A percentile compares a stretch with the other conserved stretches of the same genome.
phyloP scores from a whole-genome alignment of 2,113 vertebrate genomes.

The Acanthisitta chloris region DNA sequence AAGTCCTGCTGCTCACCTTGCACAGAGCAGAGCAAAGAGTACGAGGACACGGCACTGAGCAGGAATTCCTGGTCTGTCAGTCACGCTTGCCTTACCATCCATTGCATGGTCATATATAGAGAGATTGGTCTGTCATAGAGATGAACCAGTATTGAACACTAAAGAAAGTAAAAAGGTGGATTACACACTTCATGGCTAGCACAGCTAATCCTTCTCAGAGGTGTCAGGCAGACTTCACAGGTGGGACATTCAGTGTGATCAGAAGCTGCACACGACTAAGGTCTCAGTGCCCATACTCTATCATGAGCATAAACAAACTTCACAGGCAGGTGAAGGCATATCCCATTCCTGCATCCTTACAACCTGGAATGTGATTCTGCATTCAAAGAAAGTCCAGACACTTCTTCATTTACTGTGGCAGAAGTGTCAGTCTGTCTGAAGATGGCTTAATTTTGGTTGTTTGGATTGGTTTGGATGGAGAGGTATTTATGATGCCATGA shows the following conservation, averaged over 20 bases:
- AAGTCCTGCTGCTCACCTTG: background rate
- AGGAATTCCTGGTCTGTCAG: background rate
- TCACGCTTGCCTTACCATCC: background rate
- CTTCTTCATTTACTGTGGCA: background rate
- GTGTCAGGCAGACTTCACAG: background rate
- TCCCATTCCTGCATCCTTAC: background rate
- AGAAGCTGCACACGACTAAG: background rate
- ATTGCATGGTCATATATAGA: fast-evolving
- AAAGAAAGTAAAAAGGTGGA: background rate
- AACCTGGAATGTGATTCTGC: background rate
- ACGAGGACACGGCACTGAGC: background rate
- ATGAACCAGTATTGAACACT: background rate
- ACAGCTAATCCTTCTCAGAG: background rate
- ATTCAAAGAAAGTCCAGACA: background rate
- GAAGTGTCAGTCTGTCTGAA: background rate
- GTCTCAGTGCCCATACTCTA: background rate
- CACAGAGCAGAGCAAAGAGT: background rate
- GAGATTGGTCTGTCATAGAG: background rate
- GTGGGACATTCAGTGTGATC: fast-evolving
- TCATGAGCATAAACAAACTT: background rate
- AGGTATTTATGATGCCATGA: background rate
- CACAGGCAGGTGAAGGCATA: background rate
- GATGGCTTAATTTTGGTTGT: background rate
- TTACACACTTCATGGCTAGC: background rate
- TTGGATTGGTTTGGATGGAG: background rate